Evolutionary conservation across 2,113 vertebrate genomes (phyloP), one percentile per base, ranked within the genome.

Genomic region (Perca fluviatilis): DNA sequence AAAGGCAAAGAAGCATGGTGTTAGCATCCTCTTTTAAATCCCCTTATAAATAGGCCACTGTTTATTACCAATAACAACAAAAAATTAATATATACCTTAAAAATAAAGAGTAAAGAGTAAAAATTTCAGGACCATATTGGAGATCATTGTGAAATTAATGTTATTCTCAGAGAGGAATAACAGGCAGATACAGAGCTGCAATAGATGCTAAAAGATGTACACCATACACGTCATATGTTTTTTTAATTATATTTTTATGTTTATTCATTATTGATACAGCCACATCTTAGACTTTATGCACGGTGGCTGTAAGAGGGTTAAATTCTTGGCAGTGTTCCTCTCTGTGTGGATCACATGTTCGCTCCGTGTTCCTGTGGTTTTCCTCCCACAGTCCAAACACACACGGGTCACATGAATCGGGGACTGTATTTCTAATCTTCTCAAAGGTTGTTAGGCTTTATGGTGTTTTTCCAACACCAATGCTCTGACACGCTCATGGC

Each of bases 381-480:
- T 25, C 5, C 21, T 53, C 82, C 83, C 79, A 56, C 85, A 86
- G 61, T 79, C 72, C 80, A 81, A 84, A 88, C 80, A 85, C 69
- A 53, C 11, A 56, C 49, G n/a, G 60, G 83, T 89, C 89, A 88
- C 92, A 89, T 93, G 92, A 91, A 90, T 87, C n/a, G 13, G 33
- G 80, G 36, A 43, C 78, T 91, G 86, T 88, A 3, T 71, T 79
- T 83, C 83, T 87, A 80, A 88, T 85, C 84, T 80, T 64, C 49
- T 80, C 62, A 69, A 84, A 80, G 64, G 74, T 80, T 81, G 78
- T 84, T 12, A 50, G 60, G 69, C 82, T 90, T 83, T 74, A 79
- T 15, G 60, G 50, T 89, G 73, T 88, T 33, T 33, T 33, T 33
- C 30, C 30, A 33, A 5, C 30, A 33, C 30, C 30, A 33, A 74